Conservation (phyloP, 2,888 invertebrate species). For the Cylloceria caligata region DNA sequence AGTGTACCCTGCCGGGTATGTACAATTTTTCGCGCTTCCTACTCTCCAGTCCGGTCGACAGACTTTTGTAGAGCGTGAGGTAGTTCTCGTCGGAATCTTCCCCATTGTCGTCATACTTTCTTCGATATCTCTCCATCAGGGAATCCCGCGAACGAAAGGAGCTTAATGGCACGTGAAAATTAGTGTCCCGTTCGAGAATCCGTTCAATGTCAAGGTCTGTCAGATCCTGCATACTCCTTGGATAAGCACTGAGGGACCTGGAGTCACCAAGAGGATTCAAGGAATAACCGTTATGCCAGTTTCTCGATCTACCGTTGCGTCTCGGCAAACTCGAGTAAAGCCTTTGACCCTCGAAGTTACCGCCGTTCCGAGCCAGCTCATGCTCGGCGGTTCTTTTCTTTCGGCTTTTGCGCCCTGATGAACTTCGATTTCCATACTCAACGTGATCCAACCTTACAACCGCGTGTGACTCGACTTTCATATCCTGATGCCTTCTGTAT, state of each 20-base stretch:
- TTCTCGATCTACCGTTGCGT: constrained; percentile 65
- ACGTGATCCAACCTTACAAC: constrained; percentile 54
- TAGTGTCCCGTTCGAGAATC: constrained; percentile 76
- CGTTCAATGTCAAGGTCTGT: constrained; percentile 81
- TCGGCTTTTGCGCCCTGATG: constrained; percentile 8
- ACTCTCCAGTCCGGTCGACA: constrained; percentile 75
- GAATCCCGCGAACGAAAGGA: constrained; percentile 62
- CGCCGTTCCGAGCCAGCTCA: constrained; percentile 3
- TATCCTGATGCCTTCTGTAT: constrained; percentile 39
- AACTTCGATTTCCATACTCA: constrained; percentile 39
- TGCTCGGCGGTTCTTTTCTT: constrained; percentile 33
- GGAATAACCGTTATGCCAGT: constrained; percentile 71
- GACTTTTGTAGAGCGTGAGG: constrained; percentile 75
- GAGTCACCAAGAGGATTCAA: constrained; percentile 70
- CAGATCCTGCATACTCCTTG: constrained; percentile 80
- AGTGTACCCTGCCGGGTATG: constrained; percentile 82
- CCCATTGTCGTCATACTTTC: constrained; percentile 41
- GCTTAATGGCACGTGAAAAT: constrained; percentile 68
- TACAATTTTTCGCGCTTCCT: constrained; percentile 73
- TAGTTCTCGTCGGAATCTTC: constrained; percentile 75
- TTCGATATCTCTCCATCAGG: constrained; percentile 61
- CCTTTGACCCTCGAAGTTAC: constrained; percentile 63
- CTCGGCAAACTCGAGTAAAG: constrained; percentile 78
- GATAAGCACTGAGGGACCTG: constrained; percentile 73
- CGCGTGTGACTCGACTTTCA: constrained; percentile 55